Conservation (phyloP, 2,113 vertebrate species). For the Theristicus caerulescens region DNA sequence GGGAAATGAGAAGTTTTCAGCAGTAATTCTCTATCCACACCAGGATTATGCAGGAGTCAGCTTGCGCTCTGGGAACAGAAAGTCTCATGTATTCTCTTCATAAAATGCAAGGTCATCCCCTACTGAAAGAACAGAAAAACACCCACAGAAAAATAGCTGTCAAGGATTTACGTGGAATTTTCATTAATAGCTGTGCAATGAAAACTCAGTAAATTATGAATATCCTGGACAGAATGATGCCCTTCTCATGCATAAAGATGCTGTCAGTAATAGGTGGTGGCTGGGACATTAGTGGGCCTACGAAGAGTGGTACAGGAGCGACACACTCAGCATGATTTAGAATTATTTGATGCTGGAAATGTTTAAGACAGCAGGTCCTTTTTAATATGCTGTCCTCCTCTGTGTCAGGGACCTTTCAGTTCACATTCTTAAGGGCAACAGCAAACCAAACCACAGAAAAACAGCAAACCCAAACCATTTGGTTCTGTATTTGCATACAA, state of each 20-base stretch:
- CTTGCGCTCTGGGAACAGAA: slow-evolving; percentile 82
- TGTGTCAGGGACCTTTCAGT: not conserved
- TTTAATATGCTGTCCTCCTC: not conserved
- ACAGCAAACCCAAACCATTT: not conserved
- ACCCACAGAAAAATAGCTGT: not conserved
- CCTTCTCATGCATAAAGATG: not conserved
- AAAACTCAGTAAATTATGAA: not conserved
- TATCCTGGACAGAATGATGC: not conserved
- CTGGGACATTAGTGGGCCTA: not conserved
- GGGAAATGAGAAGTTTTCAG: slow-evolving; percentile 78
- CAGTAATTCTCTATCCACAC: slow-evolving; percentile 74
- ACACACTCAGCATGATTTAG: not conserved
- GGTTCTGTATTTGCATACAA: not conserved
- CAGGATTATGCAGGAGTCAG: slow-evolving; percentile 72
- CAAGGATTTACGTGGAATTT: not conserved
- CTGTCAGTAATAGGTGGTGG: not conserved
- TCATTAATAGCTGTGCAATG: not conserved
- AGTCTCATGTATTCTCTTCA: slow-evolving; percentile 75
- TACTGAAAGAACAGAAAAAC: slow-evolving; percentile 37
- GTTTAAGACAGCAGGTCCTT: not conserved
- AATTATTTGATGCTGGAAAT: not conserved
- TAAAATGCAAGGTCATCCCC: slow-evolving; percentile 74
- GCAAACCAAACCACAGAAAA: not conserved
- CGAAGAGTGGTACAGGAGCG: not conserved
- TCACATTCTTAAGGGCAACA: not conserved